A percentile compares a stretch with the other conserved stretches of the same genome.
Conservation (phyloP, 2,113 vertebrate genomes). For the Macquaria australasica region DNA sequence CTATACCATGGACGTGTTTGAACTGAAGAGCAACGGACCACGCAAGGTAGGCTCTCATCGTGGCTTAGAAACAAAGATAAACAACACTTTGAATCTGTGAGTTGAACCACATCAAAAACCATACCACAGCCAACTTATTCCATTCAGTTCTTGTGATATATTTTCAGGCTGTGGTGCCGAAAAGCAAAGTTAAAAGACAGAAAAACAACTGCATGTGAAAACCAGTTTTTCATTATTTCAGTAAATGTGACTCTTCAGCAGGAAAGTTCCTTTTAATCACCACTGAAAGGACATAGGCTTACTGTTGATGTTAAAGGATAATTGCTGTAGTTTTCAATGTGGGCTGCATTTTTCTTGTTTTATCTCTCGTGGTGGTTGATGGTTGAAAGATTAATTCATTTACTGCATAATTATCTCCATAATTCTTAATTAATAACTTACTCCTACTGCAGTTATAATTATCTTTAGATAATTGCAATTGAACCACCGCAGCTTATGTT, state of each 20-base stretch:
- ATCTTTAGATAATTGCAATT: background rate
- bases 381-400: background rate
- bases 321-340: background rate
- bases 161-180: background rate
- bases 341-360: conserved; percentile 16
- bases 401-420: background rate
- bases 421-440: background rate
- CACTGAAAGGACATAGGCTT: background rate
- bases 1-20: conserved; percentile 98
- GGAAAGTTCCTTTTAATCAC: conserved; percentile 4
- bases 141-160: background rate
- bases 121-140: background rate
- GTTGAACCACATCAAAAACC: background rate
- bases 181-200: background rate
- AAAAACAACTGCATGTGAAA: background rate
- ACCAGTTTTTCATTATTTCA: background rate
- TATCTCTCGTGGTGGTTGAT: background rate
- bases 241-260: conserved; percentile 10
- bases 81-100: background rate
- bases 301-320: background rate
- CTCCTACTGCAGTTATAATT: background rate
- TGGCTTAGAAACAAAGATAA: background rate
- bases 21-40: conserved; percentile 94
- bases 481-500: conserved; percentile 8
- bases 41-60: conserved; percentile 87